Percentiles rank a stretch among this genome's conserved stretches.
phyloP scores from a whole-genome alignment of 2,113 vertebrate genomes.

The Osmerus mordax region DNA sequence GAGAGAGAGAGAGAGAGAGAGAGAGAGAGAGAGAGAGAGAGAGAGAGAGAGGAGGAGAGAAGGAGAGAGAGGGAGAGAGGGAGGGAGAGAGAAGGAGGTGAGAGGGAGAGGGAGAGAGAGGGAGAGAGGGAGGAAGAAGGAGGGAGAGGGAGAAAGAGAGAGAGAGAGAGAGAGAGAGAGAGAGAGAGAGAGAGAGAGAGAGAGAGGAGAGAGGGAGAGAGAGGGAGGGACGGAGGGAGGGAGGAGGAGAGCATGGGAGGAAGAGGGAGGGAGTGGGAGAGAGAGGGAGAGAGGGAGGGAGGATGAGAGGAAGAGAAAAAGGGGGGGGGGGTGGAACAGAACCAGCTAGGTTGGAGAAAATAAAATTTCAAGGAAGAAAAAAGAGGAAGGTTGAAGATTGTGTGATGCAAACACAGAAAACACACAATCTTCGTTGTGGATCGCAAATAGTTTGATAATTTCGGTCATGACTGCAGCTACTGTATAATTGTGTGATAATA shows the following conservation, averaged over 20 bases:
- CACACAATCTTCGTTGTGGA: too few species aligned
- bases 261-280: neutral
- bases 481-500: too few species aligned
- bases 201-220: neutral
- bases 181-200: neutral
- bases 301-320: neutral
- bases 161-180: neutral
- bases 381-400: neutral
- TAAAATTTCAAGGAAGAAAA: neutral
- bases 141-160: neutral
- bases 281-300: neutral
- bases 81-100: neutral
- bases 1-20: neutral
- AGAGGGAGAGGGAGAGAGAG: neutral
- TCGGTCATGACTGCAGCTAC: too few species aligned
- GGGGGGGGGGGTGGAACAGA: neutral
- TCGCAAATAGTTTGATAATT: too few species aligned
- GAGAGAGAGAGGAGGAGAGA: too few species aligned
- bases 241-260: neutral
- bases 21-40: neutral
- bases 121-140: neutral
- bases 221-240: neutral
- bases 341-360: neutral
- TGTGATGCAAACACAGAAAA: too few species aligned
- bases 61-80: neutral